These are phyloP conservation scores for Orientallactaga bullata DNA, from an alignment of 2,113 vertebrate species.

Conservation along the genomic window DNA sequence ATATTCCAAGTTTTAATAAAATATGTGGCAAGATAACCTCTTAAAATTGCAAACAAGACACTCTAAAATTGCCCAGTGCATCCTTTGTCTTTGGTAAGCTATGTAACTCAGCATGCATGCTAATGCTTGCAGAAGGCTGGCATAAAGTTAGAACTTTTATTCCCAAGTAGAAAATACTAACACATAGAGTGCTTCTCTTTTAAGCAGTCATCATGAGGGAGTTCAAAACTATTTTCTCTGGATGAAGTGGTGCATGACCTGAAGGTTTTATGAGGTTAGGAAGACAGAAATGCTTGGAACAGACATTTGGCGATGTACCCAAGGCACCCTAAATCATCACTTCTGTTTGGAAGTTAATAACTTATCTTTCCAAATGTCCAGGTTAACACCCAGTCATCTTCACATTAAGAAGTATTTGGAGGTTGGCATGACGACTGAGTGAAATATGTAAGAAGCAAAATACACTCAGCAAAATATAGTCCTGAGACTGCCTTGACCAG, in stretches of 20 bases:
- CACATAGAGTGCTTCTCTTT: background rate
- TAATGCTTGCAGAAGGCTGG: background rate
- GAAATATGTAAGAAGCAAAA: constrained; percentile 58
- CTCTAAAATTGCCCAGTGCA: background rate
- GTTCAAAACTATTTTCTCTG: constrained; percentile 33
- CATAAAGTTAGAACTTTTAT: background rate
- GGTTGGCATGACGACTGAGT: constrained; percentile 52
- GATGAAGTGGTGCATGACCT: background rate
- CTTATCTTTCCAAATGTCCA: constrained; percentile 58
- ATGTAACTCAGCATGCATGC: background rate
- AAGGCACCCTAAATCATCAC: constrained; percentile 55
- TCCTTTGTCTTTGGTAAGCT: background rate
- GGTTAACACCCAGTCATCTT: constrained; percentile 57
- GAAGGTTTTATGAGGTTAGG: constrained; percentile 36
- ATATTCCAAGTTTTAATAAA: background rate
- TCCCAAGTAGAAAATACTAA: constrained; percentile 23
- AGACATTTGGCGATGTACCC: constrained; percentile 8
- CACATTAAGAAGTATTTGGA: constrained; percentile 53
- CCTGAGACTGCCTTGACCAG: constrained; percentile 1
- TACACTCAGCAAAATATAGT: background rate
- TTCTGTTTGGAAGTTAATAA: constrained; percentile 53
- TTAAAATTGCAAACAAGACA: background rate
- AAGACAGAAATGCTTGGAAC: constrained; percentile 43
- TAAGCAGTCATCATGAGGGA: background rate
- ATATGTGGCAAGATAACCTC: background rate